Base-by-base conservation (phyloP, 2,888 invertebrate species). In the Agrochola litura region DNA sequence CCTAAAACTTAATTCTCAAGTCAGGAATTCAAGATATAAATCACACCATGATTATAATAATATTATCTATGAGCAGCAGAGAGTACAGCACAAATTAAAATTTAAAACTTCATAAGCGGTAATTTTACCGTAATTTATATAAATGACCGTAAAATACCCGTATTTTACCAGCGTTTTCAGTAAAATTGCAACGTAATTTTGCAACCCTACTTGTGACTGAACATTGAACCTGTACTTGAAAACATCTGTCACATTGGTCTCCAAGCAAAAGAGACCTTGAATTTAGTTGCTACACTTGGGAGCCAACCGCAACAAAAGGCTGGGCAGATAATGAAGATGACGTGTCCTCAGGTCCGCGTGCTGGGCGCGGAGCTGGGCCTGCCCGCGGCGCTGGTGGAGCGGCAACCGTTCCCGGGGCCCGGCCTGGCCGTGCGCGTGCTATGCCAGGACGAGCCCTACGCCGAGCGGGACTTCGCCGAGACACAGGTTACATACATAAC, bases 361-460 rank as follows among this genome's bases (percentile, higher is more conserved):
- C 96, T 99, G 84, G 99, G 99, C 72, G 96, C 97, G 91, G 99
- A 99, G 95, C 97, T 99, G 77, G 99, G 99, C 0, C 97, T 99
- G 83, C 98, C 99, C 16, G 94, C 97, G 61, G 98, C 98, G 87
- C 96, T 99, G 88, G 99, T 99, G 79, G 98, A 99, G 96, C 97
- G 99, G 86, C 99, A 99, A 95, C 99, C 99, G 65, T 99, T 99
- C 97, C 99, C 99, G 30, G 99, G 99, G 4, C 99, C 99, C 25
- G 99, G 99, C 22, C 97, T 99, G 82, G 99, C 99, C 63, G 99
- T 99, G 92, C 97, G 99, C 84, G 98, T 99, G 81, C 97, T 99
- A 58, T 99, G 99, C 96, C 99, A 99, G 79, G 99, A 99, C 83
- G 99, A 99, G 93, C 98, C 99, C 6, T 99, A 97, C 94, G 98